phyloP scores from a whole-genome alignment of 2,797 vertebrate species.

The Hypotaenidia okinawae region DNA sequence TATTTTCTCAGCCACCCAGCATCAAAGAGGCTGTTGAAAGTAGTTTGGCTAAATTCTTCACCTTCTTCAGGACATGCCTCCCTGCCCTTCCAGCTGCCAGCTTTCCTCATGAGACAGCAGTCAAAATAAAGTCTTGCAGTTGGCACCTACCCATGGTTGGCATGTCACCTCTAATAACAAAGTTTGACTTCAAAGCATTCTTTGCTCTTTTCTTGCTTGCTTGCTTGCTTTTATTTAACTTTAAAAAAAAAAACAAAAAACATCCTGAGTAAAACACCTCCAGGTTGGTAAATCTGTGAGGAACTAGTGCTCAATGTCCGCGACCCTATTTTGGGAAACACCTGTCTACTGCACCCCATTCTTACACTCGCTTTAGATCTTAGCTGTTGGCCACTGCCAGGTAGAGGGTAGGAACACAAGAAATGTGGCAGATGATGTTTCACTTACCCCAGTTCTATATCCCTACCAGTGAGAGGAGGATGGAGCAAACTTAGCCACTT shows the following conservation, averaged over 20 bases:
- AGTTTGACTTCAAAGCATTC: constrained; percentile 13
- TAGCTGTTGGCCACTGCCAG: not conserved
- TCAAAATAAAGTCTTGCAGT: constrained; percentile 40
- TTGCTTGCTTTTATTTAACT: too few species aligned
- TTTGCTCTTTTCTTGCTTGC: not conserved
- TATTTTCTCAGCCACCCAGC: constrained; percentile 54
- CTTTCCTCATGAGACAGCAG: constrained; percentile 36
- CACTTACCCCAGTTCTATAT: not conserved
- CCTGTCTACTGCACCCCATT: not conserved
- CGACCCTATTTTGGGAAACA: not conserved
- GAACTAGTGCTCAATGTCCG: not conserved
- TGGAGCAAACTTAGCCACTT: not conserved
- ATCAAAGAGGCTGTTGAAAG: constrained; percentile 44
- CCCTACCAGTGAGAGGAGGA: not conserved
- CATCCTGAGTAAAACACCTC: not conserved
- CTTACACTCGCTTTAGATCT: not conserved
- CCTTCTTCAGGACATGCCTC: constrained; percentile 4
- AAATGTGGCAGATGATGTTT: not conserved
- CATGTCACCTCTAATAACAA: constrained; percentile 38
- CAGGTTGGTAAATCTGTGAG: not conserved
- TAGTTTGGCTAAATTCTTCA: constrained; percentile 22
- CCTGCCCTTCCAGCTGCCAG: constrained; percentile 33
- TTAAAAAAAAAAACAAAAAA: not conserved
- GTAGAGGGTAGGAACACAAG: not conserved
- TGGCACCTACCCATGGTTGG: constrained; percentile 18